Percentiles rank a stretch among this genome's conserved stretches.
These are phyloP conservation scores for Halictus rubicundus DNA, from an alignment of 1,140 invertebrate species.

Conservation along the genomic window DNA sequence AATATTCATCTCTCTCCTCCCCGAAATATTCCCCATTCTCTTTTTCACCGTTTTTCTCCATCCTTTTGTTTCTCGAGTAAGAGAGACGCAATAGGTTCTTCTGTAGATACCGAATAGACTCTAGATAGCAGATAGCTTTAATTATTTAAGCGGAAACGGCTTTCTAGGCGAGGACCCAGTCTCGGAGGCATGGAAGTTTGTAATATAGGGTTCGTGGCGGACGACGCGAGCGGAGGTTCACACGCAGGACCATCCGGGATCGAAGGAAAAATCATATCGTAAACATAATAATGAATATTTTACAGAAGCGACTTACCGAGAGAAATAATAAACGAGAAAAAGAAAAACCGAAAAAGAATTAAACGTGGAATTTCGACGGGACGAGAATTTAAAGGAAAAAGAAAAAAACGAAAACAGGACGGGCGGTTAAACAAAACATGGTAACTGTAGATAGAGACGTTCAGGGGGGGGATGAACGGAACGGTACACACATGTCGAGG, in stretches of 20 bases:
- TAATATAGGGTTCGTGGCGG: conserved; percentile 65
- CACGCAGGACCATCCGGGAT: conserved; percentile 59
- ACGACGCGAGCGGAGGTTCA: conserved; percentile 43
- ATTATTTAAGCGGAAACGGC: conserved; percentile 77
- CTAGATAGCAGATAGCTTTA: conserved; percentile 79
- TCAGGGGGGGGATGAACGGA: conserved; percentile 35
- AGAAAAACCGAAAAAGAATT: too few species aligned
- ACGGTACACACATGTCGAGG: conserved; percentile 63
- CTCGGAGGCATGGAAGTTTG: conserved; percentile 52
- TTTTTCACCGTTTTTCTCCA: conserved; percentile 15
- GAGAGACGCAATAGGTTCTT: conserved; percentile 71
- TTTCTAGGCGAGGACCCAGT: conserved; percentile 54
- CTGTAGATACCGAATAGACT: conserved; percentile 79
- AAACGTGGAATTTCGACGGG: too few species aligned
- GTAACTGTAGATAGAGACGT: conserved; percentile 76
- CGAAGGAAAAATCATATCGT: conserved; percentile 79
- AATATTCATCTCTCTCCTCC: conserved; percentile 50
- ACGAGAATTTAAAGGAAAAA: conserved; percentile 42
- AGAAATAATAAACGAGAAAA: background rate
- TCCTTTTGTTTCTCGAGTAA: conserved; percentile 67
- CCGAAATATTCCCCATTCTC: conserved; percentile 35
- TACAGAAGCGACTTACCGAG: conserved; percentile 70
- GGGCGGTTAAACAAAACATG: conserved; percentile 14
- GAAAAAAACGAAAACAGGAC: conserved; percentile 35
- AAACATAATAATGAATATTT: conserved; percentile 80